Evolutionary conservation across 53 echinoderm and acorn worm genomes (phyloP).

Genomic region (Zoroaster sp.): DNA sequence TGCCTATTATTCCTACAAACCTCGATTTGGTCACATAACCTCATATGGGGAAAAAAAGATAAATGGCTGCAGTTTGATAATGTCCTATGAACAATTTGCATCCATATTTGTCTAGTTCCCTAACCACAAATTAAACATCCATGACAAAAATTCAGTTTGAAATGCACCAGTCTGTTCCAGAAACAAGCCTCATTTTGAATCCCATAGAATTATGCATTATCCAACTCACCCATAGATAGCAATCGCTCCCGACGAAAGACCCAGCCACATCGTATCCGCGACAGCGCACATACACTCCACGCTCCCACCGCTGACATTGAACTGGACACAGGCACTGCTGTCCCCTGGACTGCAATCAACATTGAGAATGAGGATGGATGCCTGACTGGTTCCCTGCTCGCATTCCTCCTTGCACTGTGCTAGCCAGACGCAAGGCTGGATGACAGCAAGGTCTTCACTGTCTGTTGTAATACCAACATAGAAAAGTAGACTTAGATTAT

Average conservation of each 20-base stretch:
- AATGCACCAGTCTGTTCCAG: background rate
- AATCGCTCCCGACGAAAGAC: constrained; percentile 69
- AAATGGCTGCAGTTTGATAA: too few relatives aligned
- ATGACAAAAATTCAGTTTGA: background rate
- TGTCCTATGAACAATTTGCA: too few relatives aligned
- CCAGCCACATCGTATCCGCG: constrained; percentile 84
- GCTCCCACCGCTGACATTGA: constrained; percentile 55
- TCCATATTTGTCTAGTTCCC: too few relatives aligned
- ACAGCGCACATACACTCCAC: constrained; percentile 90
- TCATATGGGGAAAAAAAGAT: too few relatives aligned
- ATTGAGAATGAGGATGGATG: constrained; percentile 71
- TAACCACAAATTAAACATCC: too few relatives aligned
- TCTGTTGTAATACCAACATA: constrained; percentile 10
- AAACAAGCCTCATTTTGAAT: background rate
- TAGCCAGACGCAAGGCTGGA: constrained; percentile 72
- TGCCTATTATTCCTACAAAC: too few relatives aligned
- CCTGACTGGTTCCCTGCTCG: constrained; percentile 24
- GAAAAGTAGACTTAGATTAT: background rate
- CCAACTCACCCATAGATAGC: constrained; percentile 80
- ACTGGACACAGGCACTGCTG: constrained; percentile 66
- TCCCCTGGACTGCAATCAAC: constrained; percentile 80
- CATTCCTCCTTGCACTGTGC: constrained; percentile 58
- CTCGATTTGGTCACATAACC: too few relatives aligned
- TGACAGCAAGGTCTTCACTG: constrained; percentile 43
- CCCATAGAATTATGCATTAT: too few relatives aligned